Base-by-base conservation (phyloP, 92 coral and sea anemone species). In the Heliopora coerulea region DNA sequence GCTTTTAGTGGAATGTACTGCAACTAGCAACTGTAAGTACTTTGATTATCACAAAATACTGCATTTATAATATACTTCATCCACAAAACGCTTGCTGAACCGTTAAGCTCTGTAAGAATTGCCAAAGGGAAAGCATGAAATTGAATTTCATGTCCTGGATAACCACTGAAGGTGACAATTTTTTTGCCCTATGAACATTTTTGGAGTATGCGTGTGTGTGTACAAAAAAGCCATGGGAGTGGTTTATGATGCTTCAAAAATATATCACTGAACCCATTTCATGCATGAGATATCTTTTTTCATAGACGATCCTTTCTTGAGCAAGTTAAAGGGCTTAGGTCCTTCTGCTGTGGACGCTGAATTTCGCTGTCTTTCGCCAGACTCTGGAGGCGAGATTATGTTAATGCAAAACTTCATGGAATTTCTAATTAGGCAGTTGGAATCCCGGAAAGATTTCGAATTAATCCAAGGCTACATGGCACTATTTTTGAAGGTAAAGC, bases 331-430 rank as follows among this genome's bases (percentile, higher is more conserved):
- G 68, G 66, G 82, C 3, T 76, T 88, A 84, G 98, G 98, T 23
- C 98, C 96, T 2, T 93, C 98, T 3, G 86, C 91, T n/a, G 85
- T 93, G 26, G 98, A 93, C 48, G 78, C 87, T 20, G 96, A 90
- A 52, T 72, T 89, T 61, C 88, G 98, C 46, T 85, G 87, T 52
- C 80, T 93, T 11, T 78, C 91, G 37, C 98, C 98, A 1, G 91
- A 85, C 28, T 83, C 90, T 70, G 98, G 96, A 9, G 96, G 98
- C 18, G 96, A 86, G 59, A 27, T 93, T 52, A 54, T 74, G 10
- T 82, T 93, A n/a, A 79, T 93, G 82, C 54, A 83, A 72, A 74
- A 83, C 24, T 85, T 93, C 66, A 86, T 93, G 96, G 85, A 87
- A 76, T 93, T 87, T 57, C 56, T 93, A 58, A 82, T 85, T 49